Evolutionary conservation across 2,113 vertebrate genomes (phyloP), one percentile per base, ranked within the genome.

Genomic region (Uropsilus gracilis): DNA sequence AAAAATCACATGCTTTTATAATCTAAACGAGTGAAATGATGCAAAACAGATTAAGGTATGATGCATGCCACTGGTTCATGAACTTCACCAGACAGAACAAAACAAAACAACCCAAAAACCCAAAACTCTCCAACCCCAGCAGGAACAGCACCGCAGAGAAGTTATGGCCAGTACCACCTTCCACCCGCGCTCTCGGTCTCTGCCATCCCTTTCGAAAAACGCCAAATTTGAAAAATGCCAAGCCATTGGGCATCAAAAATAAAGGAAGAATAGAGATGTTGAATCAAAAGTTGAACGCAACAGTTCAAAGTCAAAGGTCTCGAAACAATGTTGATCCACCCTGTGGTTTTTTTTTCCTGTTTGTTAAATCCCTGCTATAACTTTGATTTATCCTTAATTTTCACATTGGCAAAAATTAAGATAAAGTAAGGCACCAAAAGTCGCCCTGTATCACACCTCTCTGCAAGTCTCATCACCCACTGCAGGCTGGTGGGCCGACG

Each of bases 181-280:
- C 66, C 8, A 6, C 8, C 66, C 64, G 3, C 4, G 34, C 20
- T 5, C 68, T 32, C 20, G 98, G 98, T 98, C 97, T 98, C 98
- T 98, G 97, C 96, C 98, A 98, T 97, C 97, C 97, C 97, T 98
- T 98, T 98, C 97, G 90, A 97, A 98, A 98, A 98, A 98, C 95
- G 98, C 98, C 98, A 98, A 98, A 98, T 98, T n/a, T n/a, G n/a
- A n/a, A n/a, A n/a, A n/a, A n/a, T n/a, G n/a, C 98, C 98, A 97
- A 98, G 98, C 98, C 98, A 98, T 84, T 95, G 98, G 98, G 98
- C 98, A 95, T 98, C 96, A 96, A 97, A 98, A 98, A 90, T 57
- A 97, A 97, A 98, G 97, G 97, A 98, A 97, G 98, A 98, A 98
- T 78, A 97, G 97, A 98, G 98, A 97, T 97, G 97, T 95, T 96